Evolutionary conservation across 2,113 vertebrate species (phyloP).

Genomic region (Pontoporia blainvillei): DNA sequence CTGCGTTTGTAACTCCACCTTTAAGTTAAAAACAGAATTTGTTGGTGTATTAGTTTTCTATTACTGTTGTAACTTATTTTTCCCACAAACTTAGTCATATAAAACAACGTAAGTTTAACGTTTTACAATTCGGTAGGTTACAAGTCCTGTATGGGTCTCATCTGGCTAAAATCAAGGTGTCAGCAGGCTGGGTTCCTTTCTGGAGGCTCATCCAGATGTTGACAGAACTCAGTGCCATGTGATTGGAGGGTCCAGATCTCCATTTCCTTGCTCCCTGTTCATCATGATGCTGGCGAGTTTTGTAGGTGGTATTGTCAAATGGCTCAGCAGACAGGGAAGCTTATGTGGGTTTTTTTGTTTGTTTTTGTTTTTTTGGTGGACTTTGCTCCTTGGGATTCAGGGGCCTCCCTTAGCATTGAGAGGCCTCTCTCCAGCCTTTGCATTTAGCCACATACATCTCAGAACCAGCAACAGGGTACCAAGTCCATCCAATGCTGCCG

Average conservation of each 20-base stretch:
- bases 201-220: background rate
- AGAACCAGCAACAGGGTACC: background rate
- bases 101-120: background rate
- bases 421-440: background rate
- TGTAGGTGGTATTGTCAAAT: background rate
- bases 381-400: background rate
- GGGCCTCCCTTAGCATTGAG: background rate
- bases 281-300: too few species aligned
- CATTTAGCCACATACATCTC: rapidly evolving
- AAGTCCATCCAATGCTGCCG: background rate
- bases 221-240: background rate
- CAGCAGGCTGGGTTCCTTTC: background rate
- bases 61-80: background rate
- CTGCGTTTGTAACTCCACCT: background rate
- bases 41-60: background rate
- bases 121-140: background rate
- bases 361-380: background rate
- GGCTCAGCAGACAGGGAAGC: background rate
- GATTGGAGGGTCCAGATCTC: background rate
- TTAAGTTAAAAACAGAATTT: background rate
- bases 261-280: background rate
- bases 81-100: background rate
- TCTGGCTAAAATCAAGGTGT: background rate
- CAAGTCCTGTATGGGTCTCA: background rate
- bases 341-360: background rate